Conservation (phyloP, 2,113 vertebrate species). For the Astur gentilis region DNA sequence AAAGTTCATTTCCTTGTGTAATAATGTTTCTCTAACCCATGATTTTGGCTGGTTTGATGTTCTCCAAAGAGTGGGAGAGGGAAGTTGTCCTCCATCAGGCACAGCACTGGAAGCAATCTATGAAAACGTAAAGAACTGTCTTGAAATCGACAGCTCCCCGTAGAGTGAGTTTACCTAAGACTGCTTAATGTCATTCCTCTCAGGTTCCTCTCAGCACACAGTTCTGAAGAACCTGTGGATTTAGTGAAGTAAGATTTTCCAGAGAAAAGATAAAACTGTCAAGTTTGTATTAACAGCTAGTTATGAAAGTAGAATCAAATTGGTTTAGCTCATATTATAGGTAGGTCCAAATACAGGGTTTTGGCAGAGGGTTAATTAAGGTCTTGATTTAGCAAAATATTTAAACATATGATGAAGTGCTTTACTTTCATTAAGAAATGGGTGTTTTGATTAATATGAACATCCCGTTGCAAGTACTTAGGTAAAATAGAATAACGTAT, state of each 20-base stretch:
- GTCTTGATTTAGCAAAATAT: not conserved
- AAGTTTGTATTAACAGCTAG: not conserved
- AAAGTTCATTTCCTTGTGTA: not conserved
- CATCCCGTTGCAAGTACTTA: not conserved
- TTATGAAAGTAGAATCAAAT: not conserved
- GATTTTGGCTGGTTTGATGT: not conserved
- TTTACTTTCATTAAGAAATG: not conserved
- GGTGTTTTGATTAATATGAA: not conserved
- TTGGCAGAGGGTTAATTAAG: not conserved
- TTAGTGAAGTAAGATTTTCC: not conserved
- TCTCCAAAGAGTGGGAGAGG: not conserved
- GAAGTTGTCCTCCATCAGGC: not conserved
- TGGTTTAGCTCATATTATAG: not conserved
- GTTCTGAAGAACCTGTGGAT: not conserved
- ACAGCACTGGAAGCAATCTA: not conserved
- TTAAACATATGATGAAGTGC: not conserved
- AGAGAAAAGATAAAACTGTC: not conserved
- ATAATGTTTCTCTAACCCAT: not conserved
- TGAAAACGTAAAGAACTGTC: not conserved
- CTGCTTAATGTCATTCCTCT: not conserved
- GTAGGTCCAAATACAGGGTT: not conserved
- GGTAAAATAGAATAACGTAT: not conserved
- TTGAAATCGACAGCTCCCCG: not conserved
- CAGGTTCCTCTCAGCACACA: not conserved
- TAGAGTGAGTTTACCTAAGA: not conserved